Base-by-base conservation (phyloP, 2,888 invertebrate species). In the Scrobipalpa atriplicella region DNA sequence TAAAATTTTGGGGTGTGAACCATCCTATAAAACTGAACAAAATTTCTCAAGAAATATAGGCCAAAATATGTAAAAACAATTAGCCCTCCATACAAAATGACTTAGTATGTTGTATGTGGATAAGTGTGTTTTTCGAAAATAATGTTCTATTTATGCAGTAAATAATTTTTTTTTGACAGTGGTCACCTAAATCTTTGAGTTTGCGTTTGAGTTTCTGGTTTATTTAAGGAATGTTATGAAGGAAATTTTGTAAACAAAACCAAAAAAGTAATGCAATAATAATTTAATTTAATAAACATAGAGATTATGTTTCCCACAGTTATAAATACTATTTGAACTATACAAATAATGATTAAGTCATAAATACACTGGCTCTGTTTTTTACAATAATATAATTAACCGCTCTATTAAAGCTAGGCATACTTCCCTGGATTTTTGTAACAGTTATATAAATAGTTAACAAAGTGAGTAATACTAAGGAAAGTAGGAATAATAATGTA, bases 391-490 rank as follows among this genome's bases (percentile, higher is more conserved):
- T 79, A 93, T 72, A 91, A 92, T 87, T 84, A 89, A 85, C 84
- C 85, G 88, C 85, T 89, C 84, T 86, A 85, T 90, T 91, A 91
- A 90, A 92, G 90, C 90, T 92, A 87, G 81, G 80, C 83, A 84
- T 86, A 82, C 84, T 86, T 87, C 84, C 86, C 86, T 89, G 89
- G 87, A 90, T 87, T 87, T 85, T 77, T 80, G 82, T 85, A 91
- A 92, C 90, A 89, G 80, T 83, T 79, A 86, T 91, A 92, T 89
- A 92, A 92, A 92, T 92, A 92, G 90, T 89, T 91, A 92, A 92
- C 92, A 92, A 92, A 92, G 81, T 83, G 79, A 85, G 83, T 85
- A 85, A 89, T 86, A 87, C 84, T 88, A 89, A 83, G 80, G 85
- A 84, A 87, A 86, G 78, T 88, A 90, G 86, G 86, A 88, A 86